Conservation (phyloP, 2,888 invertebrate genomes). For the Ennomos erosarius region DNA sequence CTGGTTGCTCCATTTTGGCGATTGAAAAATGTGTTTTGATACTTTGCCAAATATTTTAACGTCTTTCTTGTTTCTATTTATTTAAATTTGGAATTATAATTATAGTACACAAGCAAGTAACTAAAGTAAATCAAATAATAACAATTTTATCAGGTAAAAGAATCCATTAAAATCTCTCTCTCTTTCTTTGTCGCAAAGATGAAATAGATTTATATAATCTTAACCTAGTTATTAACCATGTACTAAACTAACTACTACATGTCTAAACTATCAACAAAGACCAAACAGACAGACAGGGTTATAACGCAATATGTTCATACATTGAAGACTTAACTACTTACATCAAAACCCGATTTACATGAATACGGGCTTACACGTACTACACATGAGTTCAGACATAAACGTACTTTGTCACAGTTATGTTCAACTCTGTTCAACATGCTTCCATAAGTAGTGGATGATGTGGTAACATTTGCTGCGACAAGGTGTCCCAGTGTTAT, state of each 20-base stretch:
- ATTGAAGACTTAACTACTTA: conserved; percentile 21
- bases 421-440: neutral
- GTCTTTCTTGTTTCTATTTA: too few relatives aligned
- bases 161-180: too few relatives aligned
- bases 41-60: too few relatives aligned
- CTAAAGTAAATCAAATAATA: too few relatives aligned
- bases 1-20: neutral
- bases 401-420: conserved; percentile 18
- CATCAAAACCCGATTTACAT: conserved; percentile 29
- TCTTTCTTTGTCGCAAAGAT: too few relatives aligned
- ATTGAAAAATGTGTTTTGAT: neutral
- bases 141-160: too few relatives aligned
- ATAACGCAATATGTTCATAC: conserved; percentile 20
- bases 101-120: too few relatives aligned
- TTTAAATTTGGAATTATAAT: too few relatives aligned
- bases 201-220: too few relatives aligned
- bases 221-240: neutral
- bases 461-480: conserved; percentile 10
- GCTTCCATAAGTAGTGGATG: neutral
- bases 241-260: neutral
- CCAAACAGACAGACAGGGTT: conserved; percentile 17
- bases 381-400: neutral
- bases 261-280: neutral
- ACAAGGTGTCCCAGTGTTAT: conserved; percentile 11
- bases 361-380: conserved; percentile 12